These are phyloP conservation scores for Atta cephalotes DNA, from an alignment of 1,140 invertebrate genomes.

Conservation along the genomic window DNA sequence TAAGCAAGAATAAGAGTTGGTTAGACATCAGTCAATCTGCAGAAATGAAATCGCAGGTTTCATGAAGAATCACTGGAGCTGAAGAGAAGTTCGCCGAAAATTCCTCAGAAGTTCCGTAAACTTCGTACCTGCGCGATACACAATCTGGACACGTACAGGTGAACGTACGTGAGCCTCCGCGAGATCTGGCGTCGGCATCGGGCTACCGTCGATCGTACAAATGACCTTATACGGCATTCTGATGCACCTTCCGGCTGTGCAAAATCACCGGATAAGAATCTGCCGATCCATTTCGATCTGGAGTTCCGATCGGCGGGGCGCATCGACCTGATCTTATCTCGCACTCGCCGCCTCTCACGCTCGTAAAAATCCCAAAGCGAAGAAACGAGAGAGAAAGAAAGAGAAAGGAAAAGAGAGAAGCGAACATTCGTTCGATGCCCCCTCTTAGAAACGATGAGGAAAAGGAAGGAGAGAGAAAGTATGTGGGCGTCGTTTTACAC, in stretches of 20 bases:
- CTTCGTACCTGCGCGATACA: slow-evolving; percentile 9
- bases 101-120: slow-evolving; percentile 21
- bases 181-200: slow-evolving; percentile 71
- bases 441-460: background rate
- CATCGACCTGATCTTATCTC: slow-evolving; percentile 66
- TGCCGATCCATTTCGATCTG: slow-evolving; percentile 63
- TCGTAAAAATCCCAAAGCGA: slow-evolving; percentile 39
- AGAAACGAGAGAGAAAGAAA: slow-evolving; percentile 29
- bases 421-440: background rate
- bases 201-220: slow-evolving; percentile 72
- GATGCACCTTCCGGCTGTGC: slow-evolving; percentile 60
- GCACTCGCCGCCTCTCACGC: slow-evolving; percentile 20
- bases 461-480: slow-evolving; percentile 12
- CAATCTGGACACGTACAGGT: slow-evolving; percentile 58
- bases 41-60: background rate
- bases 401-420: slow-evolving; percentile 1
- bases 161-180: slow-evolving; percentile 45
- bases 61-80: background rate
- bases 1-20: background rate
- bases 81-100: slow-evolving; percentile 31
- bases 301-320: slow-evolving; percentile 32
- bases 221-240: slow-evolving; percentile 77
- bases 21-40: background rate
- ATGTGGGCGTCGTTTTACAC: slow-evolving; percentile 62
- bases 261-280: slow-evolving; percentile 68